Percentiles rank a stretch among this genome's conserved stretches.
These are phyloP conservation scores for Neomonachus schauinslandi DNA, from an alignment of 2,113 vertebrate genomes.

Conservation along the genomic window DNA sequence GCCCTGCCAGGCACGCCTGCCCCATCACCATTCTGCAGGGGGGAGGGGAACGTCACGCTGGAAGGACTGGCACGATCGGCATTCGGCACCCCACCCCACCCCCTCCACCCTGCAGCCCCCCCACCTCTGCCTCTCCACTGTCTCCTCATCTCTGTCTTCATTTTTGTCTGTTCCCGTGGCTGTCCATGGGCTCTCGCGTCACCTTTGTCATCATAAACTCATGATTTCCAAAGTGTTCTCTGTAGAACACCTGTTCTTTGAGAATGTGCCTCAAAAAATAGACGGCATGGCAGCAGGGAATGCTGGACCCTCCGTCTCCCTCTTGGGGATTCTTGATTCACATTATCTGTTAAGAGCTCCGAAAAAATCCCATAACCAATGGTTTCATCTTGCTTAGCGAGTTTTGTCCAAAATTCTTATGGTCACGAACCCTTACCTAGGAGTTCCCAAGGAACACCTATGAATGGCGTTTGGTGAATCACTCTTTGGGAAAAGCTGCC, in stretches of 20 bases:
- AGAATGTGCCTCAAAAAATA: neutral
- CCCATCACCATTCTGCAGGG: neutral
- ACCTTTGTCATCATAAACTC: neutral
- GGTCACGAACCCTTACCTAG: neutral
- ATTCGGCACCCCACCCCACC: too few relatives aligned
- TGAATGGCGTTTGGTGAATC: neutral
- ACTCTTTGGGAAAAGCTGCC: neutral
- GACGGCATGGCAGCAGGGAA: too few relatives aligned
- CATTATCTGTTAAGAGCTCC: neutral
- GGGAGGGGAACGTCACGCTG: rapidly evolving
- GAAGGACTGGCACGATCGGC: rapidly evolving
- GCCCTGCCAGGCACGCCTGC: neutral
- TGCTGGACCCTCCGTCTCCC: neutral
- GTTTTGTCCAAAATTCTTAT: neutral
- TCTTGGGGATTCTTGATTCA: neutral
- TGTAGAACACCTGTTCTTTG: neutral
- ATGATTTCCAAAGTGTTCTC: neutral
- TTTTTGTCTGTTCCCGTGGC: neutral
- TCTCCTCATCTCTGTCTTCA: neutral
- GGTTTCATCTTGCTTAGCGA: neutral
- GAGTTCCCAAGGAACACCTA: neutral
- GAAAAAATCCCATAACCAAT: neutral
- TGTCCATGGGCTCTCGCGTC: neutral
- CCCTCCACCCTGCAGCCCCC: neutral
- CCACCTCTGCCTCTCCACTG: rapidly evolving